Evolutionary conservation across 2,888 invertebrate species (phyloP), one percentile per base, ranked within the genome.

Genomic region (Tetropium fuscum): DNA sequence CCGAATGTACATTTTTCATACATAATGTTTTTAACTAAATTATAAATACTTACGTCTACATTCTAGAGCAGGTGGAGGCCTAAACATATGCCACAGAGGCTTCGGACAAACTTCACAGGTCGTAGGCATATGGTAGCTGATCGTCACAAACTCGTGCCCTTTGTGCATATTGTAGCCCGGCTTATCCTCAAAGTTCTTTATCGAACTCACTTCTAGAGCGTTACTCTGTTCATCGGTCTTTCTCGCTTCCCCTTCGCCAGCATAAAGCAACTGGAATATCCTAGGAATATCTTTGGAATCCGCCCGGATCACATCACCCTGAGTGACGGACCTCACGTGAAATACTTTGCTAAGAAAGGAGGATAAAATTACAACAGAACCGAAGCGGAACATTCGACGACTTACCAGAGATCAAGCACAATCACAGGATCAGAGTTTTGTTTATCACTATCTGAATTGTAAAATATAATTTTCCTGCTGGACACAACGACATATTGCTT

Each of bases 201-300:
- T 78, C 70, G 84, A 80, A 80, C 83, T 84, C 53, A 86, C 84
- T 71, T 86, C 87, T 49, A 80, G 66, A 18, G 78, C 71, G 56
- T 74, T 79, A 41, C 73, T 75, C 77, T 89, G 90, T 65, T 85
- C 86, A 47, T 90, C 91, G 11, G 92, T 91, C 62, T 93, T 87
- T 62, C 93, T 85, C 66, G 93, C 93, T 83, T 97, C 97, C 51
- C 97, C 97, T 85, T 98, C 97, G 63, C 97, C 97, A 67, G 98
- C 97, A 83, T 98, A 98, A 76, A 98, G 84, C 77, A 98, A 87
- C 86, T 97, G 89, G 85, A 99, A 98, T 84, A 99, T 99, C 83
- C 97, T 91, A 75, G 98, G 98, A 84, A 99, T 97, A 87, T 98
- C 97, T 89, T 95, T 96, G 82, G 97, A 95, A 87, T 98, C 97